Evolutionary conservation across 2,888 invertebrate genomes (phyloP), one percentile per base, ranked within the genome.

Genomic region (Hipparchia semele): DNA sequence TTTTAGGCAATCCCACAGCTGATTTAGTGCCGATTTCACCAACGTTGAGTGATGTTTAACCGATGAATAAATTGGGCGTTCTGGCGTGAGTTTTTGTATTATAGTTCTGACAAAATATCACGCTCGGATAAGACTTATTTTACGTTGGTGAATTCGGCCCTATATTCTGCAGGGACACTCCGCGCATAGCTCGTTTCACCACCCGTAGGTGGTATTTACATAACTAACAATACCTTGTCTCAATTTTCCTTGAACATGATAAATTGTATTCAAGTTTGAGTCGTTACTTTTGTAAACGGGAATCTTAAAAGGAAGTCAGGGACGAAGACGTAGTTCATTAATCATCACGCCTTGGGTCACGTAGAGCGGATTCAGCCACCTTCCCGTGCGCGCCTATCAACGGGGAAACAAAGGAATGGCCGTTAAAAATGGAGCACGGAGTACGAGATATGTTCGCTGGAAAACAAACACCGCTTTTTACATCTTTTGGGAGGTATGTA

Each of bases 331-430:
- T 61, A 71, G 74, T 77, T 77, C 75, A 77, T 77, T 77, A 77
- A 77, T 77, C 77, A 77, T 75, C 59, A 70, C 73, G 75, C 69
- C 77, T 74, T 39, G 71, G 74, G 77, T 75, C 73, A 73, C 74
- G 77, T 71, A 70, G 71, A 71, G 59, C 59, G 71, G 73, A 77
- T 75, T 62, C 70, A 65, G 69, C 67, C 71, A 71, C 74, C 62
- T 74, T 71, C 71, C 58, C 71, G 59, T 73, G 73, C 73, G 65
- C 68, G 71, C 68, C 72, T 77, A 71, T 71, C 71, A 74, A 53
- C 62, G 59, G 49, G 73, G 71, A 74, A 77, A 77, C 73, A 77
- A 77, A 77, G 68, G 75, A 74, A 74, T 73, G 69, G 71, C 74
- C 60, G 74, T 70, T 74, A 74, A 74, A 76, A 71, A 76, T 74